phyloP scores from a whole-genome alignment of 2,888 invertebrate genomes.

The Xanthorhoe spadicearia region DNA sequence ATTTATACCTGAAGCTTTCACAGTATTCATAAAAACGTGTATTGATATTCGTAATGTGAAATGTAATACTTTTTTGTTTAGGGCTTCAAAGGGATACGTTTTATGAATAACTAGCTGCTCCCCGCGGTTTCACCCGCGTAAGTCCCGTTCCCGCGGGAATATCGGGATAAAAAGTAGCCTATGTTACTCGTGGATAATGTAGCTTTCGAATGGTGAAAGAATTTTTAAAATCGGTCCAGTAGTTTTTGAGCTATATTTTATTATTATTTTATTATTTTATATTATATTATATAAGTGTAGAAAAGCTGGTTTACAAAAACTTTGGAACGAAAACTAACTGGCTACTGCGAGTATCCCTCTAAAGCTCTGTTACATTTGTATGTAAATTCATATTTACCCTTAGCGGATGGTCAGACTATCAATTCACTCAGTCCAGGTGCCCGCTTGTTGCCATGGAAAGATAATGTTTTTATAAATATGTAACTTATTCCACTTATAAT shows the following conservation, averaged over 20 bases:
- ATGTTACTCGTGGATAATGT: no score
- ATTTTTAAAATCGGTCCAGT: no score
- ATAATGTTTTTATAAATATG: conserved; percentile 46
- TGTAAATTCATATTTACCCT: conserved; percentile 70
- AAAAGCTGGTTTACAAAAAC: conserved; percentile 33
- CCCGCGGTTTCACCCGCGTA: no score
- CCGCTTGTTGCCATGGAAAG: conserved; percentile 63
- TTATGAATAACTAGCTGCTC: conserved; percentile 16
- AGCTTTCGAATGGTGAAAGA: no score
- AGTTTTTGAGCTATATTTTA: no score
- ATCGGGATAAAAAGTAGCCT: no score
- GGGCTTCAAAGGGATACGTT: conserved; percentile 20
- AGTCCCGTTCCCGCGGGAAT: no score
- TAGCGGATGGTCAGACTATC: conserved; percentile 58
- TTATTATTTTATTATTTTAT: no score
- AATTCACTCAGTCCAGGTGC: conserved; percentile 63
- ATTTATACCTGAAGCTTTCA: not conserved
- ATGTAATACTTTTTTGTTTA: conserved; percentile 23
- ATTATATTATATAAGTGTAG: no score
- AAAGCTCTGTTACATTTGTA: conserved; percentile 65
- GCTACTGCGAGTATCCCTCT: conserved; percentile 56
- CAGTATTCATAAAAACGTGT: conserved; percentile 9
- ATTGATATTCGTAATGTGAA: conserved; percentile 19
- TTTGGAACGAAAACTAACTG: conserved; percentile 50
- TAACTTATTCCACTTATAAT: conserved; percentile 39